Base-by-base conservation (phyloP, 2,888 invertebrate genomes). In the Noctuana brunneofusca region DNA sequence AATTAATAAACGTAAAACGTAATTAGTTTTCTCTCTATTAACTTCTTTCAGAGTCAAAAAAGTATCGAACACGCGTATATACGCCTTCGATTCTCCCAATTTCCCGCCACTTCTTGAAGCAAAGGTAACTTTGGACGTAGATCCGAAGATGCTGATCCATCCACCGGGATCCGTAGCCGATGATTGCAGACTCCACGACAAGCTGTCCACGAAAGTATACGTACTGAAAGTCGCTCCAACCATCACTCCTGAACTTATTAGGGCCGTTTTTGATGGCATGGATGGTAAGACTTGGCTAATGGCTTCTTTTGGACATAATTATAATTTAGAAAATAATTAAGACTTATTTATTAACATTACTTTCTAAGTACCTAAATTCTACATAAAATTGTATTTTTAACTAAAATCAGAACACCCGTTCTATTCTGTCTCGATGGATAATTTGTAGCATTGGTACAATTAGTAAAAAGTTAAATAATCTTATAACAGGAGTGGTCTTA, bases 1-100 rank as follows among this genome's bases (percentile, higher is more conserved):
- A n/a, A n/a, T n/a, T n/a, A n/a, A n/a, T n/a, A n/a, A n/a, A n/a
- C n/a, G n/a, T n/a, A n/a, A n/a, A n/a, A n/a, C n/a, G n/a, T 24
- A 32, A 3, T 32, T 11, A 32, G 9, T 32, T 5, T 24, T 24
- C 24, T 6, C 14, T 32, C 3, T 12, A 38, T n/a, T n/a, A n/a
- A n/a, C n/a, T n/a, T 2, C 12, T 74, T 72, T 12, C 81, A 92
- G 98, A 56, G 95, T 96, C 0, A 94, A 95, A 56, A 98, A 98
- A 87, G 89, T 94, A 0, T 96, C 95, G 56, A 93, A 95, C 18
- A 93, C 93, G n/a, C 92, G 93, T 24, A 93, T 97, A 69, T 94
- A 96, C 71, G 98, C 97, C 0, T 98, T 98, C 80, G 93, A 94
- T 68, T 96, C 98, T 0, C 98, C 97, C 0, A 99, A 99, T 86